These are phyloP conservation scores for Bubo scandiacus DNA, from an alignment of 2,113 vertebrate species.

Conservation along the genomic window DNA sequence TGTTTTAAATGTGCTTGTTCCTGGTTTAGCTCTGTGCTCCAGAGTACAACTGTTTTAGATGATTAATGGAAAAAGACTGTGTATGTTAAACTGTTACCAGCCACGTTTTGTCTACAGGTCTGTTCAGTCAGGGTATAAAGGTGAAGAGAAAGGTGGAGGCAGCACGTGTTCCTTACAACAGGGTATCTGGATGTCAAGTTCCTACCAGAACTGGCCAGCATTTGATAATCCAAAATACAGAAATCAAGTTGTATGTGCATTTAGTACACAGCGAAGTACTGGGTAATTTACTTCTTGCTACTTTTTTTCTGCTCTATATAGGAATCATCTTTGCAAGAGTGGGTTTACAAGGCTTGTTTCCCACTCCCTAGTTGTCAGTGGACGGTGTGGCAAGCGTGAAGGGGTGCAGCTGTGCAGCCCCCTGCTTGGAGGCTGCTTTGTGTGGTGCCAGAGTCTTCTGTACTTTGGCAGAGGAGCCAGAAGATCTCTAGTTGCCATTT, in stretches of 20 bases:
- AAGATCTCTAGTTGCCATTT: background rate
- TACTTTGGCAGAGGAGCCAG: background rate
- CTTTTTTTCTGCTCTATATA: background rate
- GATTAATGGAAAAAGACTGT: background rate
- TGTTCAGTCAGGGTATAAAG: background rate
- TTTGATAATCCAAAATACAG: background rate
- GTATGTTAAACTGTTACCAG: background rate
- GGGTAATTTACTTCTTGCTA: background rate
- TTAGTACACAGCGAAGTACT: background rate
- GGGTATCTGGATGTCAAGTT: background rate
- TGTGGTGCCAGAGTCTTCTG: background rate
- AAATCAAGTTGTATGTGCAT: background rate
- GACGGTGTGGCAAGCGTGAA: background rate
- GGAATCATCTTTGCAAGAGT: background rate
- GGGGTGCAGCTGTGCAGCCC: background rate
- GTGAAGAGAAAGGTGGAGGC: background rate
- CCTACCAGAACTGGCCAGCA: background rate
- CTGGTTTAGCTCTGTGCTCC: background rate
- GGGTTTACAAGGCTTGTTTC: background rate
- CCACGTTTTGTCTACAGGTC: background rate
- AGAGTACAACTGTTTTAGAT: background rate
- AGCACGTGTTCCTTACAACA: background rate
- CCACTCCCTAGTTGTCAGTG: background rate
- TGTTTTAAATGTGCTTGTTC: background rate
- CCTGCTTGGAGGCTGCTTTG: background rate